Conservation (phyloP, 2,888 invertebrate species). For the Drosophila quasianomalipes region DNA sequence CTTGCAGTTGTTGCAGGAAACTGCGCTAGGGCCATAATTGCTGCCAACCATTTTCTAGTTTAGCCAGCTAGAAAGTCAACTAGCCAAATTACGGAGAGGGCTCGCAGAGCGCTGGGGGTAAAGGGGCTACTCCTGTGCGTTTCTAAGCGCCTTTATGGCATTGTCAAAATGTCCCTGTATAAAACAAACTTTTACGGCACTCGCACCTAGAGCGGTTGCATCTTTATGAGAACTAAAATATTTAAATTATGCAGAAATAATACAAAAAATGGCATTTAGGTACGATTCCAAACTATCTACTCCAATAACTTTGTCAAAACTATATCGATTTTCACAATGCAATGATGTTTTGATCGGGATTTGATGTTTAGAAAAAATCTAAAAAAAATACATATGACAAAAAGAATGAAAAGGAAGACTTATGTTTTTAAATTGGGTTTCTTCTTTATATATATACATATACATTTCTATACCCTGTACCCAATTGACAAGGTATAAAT, state of each 20-base stretch:
- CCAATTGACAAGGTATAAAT: neutral
- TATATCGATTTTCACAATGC: neutral
- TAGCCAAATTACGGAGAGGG: constrained; percentile 8
- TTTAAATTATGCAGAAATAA: constrained; percentile 1
- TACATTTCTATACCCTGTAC: neutral
- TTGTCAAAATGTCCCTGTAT: constrained; percentile 40
- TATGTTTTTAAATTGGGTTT: neutral
- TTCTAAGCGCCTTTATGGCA: constrained; percentile 39
- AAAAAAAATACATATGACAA: neutral
- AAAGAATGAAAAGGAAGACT: neutral
- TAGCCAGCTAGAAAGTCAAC: constrained; percentile 59
- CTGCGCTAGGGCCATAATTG: constrained; percentile 67
- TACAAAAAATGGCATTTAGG: neutral
- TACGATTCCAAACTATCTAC: neutral
- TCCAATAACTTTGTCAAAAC: neutral
- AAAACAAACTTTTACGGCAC: constrained; percentile 35
- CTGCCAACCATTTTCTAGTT: constrained; percentile 70
- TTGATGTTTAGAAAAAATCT: neutral
- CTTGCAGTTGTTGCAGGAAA: constrained; percentile 79
- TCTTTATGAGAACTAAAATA: constrained; percentile 9
- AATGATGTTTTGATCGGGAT: neutral
- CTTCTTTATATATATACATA: neutral
- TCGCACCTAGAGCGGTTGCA: constrained; percentile 15
- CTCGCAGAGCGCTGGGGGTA: neutral
- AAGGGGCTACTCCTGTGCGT: neutral